These are phyloP conservation scores for Atherinomorus stipes DNA, from an alignment of 2,113 vertebrate species.

Conservation along the genomic window DNA sequence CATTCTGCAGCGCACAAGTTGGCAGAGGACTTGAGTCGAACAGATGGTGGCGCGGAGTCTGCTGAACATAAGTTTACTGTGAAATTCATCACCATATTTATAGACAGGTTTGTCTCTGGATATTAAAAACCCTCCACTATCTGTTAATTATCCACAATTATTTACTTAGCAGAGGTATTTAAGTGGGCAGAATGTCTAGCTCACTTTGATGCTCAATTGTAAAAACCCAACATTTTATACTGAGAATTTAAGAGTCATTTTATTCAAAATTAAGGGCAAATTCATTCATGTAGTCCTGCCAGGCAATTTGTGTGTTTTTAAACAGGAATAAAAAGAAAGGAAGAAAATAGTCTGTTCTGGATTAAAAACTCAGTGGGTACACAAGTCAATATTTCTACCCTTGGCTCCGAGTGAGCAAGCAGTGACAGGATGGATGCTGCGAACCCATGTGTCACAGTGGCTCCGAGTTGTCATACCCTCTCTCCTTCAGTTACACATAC, in stretches of 20 bases:
- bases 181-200: neutral
- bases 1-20: neutral
- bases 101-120: neutral
- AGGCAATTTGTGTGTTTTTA: neutral
- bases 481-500: slow-evolving; percentile 7
- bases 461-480: slow-evolving; percentile 43
- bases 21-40: slow-evolving; percentile 7
- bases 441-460: slow-evolving; percentile 68
- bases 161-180: neutral
- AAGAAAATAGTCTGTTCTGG: slow-evolving; percentile 6
- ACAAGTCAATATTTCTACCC: slow-evolving; percentile 15
- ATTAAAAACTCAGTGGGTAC: neutral
- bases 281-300: neutral
- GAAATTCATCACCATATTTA: neutral
- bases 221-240: neutral
- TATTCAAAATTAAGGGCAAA: neutral
- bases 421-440: slow-evolving; percentile 63
- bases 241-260: neutral
- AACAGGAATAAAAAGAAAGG: neutral
- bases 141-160: neutral
- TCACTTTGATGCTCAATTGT: neutral
- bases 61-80: slow-evolving; percentile 11
- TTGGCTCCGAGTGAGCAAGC: slow-evolving; percentile 38
- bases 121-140: neutral
- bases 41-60: slow-evolving; percentile 33